Evolutionary conservation across 2,113 vertebrate genomes (phyloP).

Genomic region (Leptosomus discolor): DNA sequence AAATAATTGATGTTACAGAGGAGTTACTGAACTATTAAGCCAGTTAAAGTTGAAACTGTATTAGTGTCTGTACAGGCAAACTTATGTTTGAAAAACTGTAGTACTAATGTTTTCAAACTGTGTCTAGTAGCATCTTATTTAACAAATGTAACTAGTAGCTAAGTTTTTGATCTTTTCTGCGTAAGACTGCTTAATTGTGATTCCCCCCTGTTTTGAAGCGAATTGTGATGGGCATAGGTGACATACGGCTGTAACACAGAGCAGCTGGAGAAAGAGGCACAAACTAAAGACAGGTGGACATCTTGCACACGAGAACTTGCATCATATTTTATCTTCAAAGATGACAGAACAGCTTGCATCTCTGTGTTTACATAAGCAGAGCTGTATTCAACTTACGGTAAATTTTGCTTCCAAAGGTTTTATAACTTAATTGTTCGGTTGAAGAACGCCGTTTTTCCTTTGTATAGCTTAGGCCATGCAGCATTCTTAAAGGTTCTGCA

Average conservation of each 20-base stretch:
- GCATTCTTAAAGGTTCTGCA: slow-evolving; percentile 29
- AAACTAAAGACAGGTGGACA: neutral
- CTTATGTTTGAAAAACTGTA: neutral
- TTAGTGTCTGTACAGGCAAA: neutral
- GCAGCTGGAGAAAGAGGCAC: neutral
- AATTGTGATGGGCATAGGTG: neutral
- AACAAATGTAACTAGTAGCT: neutral
- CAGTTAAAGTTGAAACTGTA: neutral
- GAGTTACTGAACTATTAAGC: neutral
- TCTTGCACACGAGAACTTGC: neutral
- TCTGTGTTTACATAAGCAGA: neutral
- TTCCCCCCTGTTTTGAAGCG: neutral
- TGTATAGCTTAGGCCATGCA: neutral
- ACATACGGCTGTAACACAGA: fast-evolving
- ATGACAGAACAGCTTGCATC: neutral
- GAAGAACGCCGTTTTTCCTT: neutral
- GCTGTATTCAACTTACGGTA: neutral
- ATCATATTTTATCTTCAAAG: neutral
- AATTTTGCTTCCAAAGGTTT: neutral
- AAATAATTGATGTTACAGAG: neutral
- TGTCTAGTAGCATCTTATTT: neutral
- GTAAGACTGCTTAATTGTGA: neutral
- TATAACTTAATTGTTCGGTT: neutral
- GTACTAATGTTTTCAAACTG: neutral
- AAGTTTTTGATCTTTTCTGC: neutral